Evolutionary conservation across 1,140 invertebrate species (phyloP).

Genomic region (Rhizoglyphus robini): DNA sequence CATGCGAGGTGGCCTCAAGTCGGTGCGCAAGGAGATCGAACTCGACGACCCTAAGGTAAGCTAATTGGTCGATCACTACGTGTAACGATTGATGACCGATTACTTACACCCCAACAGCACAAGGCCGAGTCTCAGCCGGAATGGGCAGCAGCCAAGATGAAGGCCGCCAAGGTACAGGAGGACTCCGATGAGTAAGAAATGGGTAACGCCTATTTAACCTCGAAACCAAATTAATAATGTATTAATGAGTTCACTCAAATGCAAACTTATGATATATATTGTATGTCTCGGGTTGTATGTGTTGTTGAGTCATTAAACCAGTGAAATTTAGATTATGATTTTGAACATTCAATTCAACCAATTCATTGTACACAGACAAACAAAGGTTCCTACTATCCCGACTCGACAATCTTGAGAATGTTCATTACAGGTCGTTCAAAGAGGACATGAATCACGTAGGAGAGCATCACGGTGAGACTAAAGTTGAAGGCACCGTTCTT

Average conservation of each 20-base stretch:
- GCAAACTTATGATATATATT: too few species aligned
- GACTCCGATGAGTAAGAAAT: background rate
- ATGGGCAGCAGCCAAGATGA: background rate
- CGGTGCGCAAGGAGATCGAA: slow-evolving; percentile 22
- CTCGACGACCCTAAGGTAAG: slow-evolving; percentile 39
- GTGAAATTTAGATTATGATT: slow-evolving; percentile 5
- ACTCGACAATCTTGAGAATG: slow-evolving; percentile 4
- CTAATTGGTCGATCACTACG: background rate
- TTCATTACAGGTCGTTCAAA: slow-evolving; percentile 15
- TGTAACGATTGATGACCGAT: background rate
- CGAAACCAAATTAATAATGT: background rate
- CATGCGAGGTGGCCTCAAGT: slow-evolving; percentile 2
- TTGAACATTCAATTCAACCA: too few species aligned
- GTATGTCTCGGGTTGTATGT: too few species aligned
- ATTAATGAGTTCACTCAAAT: too few species aligned
- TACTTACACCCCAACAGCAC: background rate
- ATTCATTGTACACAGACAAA: too few species aligned
- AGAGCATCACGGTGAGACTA: background rate
- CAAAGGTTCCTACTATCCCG: background rate
- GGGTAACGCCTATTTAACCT: background rate
- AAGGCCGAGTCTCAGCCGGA: background rate
- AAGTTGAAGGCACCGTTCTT: slow-evolving; percentile 7
- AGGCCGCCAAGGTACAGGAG: background rate
- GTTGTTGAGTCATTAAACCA: background rate
- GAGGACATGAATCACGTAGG: slow-evolving; percentile 13